These are phyloP conservation scores for Zhuqinia jingwanae DNA, from an alignment of 2,888 invertebrate species.

Conservation along the genomic window DNA sequence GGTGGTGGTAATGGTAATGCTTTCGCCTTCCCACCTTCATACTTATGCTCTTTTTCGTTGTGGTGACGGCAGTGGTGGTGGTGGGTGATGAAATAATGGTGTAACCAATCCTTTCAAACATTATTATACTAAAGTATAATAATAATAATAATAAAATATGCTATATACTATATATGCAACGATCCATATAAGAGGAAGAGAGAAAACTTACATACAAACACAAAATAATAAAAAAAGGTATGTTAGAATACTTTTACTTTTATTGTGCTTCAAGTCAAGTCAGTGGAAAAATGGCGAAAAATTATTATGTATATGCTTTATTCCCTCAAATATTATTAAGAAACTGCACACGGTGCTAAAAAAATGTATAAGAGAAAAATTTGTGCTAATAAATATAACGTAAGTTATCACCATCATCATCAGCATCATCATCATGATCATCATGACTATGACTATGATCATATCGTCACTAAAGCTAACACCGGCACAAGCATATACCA, in stretches of 20 bases:
- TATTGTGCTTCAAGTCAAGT: background rate
- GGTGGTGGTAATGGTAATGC: background rate
- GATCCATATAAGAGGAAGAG: too few species aligned
- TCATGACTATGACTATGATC: too few species aligned
- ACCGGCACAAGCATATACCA: constrained; percentile 8
- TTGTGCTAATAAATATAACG: constrained; percentile 35
- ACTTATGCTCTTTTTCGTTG: constrained; percentile 1
- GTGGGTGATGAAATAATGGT: constrained; percentile 57
- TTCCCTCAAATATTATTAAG: background rate
- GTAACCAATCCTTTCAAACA: constrained; percentile 56
- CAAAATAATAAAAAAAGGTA: too few species aligned
- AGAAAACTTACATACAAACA: too few species aligned
- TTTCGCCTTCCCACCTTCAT: constrained; percentile 32
- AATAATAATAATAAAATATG: too few species aligned
- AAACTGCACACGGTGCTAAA: background rate
- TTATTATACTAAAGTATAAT: too few species aligned
- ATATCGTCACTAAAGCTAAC: constrained; percentile 17
- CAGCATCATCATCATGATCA: too few species aligned
- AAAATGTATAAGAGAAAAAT: constrained; percentile 22
- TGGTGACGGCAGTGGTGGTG: constrained; percentile 6
- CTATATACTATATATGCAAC: too few species aligned
- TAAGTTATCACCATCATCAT: constrained; percentile 29
- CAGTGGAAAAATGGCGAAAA: background rate
- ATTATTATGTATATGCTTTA: background rate
- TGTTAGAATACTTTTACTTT: too few species aligned